Evolutionary conservation across 2,888 invertebrate genomes (phyloP), one percentile per base, ranked within the genome.

Genomic region (Epistrophe grossulariae): DNA sequence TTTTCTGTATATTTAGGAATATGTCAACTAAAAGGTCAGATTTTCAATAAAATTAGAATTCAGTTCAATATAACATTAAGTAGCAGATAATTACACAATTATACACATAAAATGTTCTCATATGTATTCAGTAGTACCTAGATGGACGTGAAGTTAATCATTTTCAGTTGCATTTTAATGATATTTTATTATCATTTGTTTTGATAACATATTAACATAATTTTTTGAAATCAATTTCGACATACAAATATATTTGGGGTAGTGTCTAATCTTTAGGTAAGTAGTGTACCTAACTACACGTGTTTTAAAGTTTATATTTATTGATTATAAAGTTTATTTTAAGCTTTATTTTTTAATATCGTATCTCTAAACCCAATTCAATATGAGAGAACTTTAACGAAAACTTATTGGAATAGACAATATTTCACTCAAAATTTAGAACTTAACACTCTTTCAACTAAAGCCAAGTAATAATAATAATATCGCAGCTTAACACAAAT

Each of bases 61-160:
- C 24, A 78, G 78, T 17, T 17, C 17, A 48, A 15, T 0, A 1
- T 43, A 43, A 43, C 1, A 43, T 10, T 78, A 78, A 81, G 81
- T 82, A 64, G 55, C 59, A 15, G 19, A 70, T 71, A 87, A 82
- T 87, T 87, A 62, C 45, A 78, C 24, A 60, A 45, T 50, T 50
- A 24, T 2, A 19, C 19, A 50, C n/a, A n/a, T n/a, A 2, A 45
- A 10, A 43, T 76, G 72, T 84, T 77, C 66, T 43, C 59, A 66
- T n/a, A n/a, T 76, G 24, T 4, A 10, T 4, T 8, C 9, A 17
- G 17, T 19, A 1, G 28, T 4, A 5, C 5, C 10, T 17, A 17
- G n/a, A 79, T 59, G 62, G 48, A 48, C 10, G 15, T 11, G 13
- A 45, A 11, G 5, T 40, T 55, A 24, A 79, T 79, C 71, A 59